phyloP scores from a whole-genome alignment of 2,888 invertebrate species.

The Apamea monoglypha region DNA sequence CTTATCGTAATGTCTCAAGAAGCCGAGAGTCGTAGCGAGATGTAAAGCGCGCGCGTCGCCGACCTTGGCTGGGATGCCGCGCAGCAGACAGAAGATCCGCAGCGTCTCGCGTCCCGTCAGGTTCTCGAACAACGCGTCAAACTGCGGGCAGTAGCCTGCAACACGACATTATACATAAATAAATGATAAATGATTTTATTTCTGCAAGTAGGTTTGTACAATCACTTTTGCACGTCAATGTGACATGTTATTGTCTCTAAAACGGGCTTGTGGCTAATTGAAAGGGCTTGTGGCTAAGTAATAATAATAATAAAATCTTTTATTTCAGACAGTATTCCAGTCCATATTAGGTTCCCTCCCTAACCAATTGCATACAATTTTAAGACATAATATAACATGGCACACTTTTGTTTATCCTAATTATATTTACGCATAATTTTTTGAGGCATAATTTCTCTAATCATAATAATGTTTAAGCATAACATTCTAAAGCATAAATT shows the following conservation, averaged over 20 bases:
- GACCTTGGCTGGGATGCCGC: constrained; percentile 90
- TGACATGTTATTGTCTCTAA: background rate
- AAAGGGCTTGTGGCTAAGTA: background rate
- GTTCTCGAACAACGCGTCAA: constrained; percentile 93
- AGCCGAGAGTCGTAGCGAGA: constrained; percentile 90
- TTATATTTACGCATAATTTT: too few relatives aligned
- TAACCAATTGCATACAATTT: too few relatives aligned
- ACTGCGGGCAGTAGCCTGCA: constrained; percentile 93
- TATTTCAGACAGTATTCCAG: background rate
- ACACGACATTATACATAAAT: constrained; percentile 5
- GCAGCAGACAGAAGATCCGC: constrained; percentile 91
- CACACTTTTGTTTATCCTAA: too few relatives aligned
- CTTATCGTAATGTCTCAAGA: constrained; percentile 91
- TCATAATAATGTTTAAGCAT: too few relatives aligned
- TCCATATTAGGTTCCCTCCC: background rate
- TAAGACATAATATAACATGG: too few relatives aligned
- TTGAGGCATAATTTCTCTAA: too few relatives aligned
- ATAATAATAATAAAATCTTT: background rate
- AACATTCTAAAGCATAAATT: too few relatives aligned
- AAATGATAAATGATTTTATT: background rate
- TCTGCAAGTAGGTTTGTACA: background rate
- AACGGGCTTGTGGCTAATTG: background rate
- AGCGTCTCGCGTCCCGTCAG: constrained; percentile 93
- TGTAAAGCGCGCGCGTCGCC: constrained; percentile 84
- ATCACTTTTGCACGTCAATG: background rate